Base-by-base conservation (phyloP, 1,140 invertebrate genomes). In the Lordiphosa clarofinis region DNA sequence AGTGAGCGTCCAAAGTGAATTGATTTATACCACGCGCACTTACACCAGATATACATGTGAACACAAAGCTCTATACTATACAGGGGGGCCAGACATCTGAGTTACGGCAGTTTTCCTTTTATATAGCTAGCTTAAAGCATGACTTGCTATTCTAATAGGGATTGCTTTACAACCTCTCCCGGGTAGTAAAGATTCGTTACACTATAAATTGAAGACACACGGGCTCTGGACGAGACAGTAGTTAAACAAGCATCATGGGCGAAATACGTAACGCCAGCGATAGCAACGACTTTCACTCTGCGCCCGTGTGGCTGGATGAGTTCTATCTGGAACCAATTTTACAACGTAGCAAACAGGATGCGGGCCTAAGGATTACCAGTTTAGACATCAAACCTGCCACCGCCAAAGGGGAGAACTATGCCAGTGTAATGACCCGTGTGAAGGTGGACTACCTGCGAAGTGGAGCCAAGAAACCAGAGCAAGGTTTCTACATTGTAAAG, bases 351-450 rank as follows among this genome's bases (percentile, higher is more conserved):
- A 86, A 79, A 21, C 46, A 87, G 46, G 84, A 88, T 48, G 40
- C 52, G 4, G 46, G 48, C 0, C 64, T 88, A 0, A 50, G 24
- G 4, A 49, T 88, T 4, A 63, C n/a, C 4, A 48, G 64, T n/a
- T 12, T 87, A n/a, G 40, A 36, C 4, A 64, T 88, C 0, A 84
- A 62, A n/a, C 87, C 87, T 0, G 87, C 87, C 2, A 88, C 84
- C 0, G 55, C 71, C 36, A 89, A 89, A 40, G 87, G 87, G 3
- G 87, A 89, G 9, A 89, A 89, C 33, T 89, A 89, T 54, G 82
- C 87, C 12, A 89, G 87, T 61, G 60, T 89, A 3, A 89, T 89
- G 86, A 86, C 76, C 7, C 72, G 87, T 3, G 66, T 88, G 0
- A 60, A 64, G 5, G 63, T 87, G 10, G 39, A 62, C 4, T 88